A percentile compares a stretch with the other conserved stretches of the same genome.
Conservation (phyloP, 2,888 invertebrate species). For the Dicranocentrus wangi region DNA sequence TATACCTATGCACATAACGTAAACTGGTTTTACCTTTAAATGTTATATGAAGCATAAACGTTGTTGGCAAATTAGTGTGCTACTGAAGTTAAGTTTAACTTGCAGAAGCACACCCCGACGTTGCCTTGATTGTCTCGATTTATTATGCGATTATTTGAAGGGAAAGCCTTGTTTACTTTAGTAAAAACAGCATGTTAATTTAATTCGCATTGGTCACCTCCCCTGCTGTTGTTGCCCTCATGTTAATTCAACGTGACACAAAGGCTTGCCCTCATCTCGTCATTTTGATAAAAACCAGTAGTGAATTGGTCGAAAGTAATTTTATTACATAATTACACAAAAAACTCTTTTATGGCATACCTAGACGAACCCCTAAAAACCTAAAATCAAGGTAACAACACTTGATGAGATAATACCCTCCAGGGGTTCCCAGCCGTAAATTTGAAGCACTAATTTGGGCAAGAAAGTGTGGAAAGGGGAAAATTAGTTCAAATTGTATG, state of each 20-base stretch:
- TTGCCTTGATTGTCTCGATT: not conserved
- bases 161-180: slow-evolving; percentile 40
- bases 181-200: slow-evolving; percentile 47
- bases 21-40: no score
- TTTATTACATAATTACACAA: slow-evolving; percentile 4
- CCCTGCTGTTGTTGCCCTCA: slow-evolving; percentile 51
- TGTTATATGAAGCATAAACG: no score
- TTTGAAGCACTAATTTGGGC: not conserved
- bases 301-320: slow-evolving; percentile 15
- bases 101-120: no score
- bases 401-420: slow-evolving; percentile 53
- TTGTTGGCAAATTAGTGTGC: no score
- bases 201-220: slow-evolving; percentile 34
- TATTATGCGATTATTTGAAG: not conserved
- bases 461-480: slow-evolving; percentile 45
- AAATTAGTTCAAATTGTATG: slow-evolving; percentile 49
- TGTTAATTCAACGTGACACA: slow-evolving; percentile 26
- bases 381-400: not conserved
- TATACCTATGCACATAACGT: no score
- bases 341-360: slow-evolving; percentile 10
- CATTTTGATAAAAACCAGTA: not conserved
- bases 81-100: no score
- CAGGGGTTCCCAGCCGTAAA: slow-evolving; percentile 50
- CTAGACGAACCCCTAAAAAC: not conserved
- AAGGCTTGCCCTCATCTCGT: not conserved